phyloP scores from a whole-genome alignment of 2,113 vertebrate species.

The Pithys albifrons region DNA sequence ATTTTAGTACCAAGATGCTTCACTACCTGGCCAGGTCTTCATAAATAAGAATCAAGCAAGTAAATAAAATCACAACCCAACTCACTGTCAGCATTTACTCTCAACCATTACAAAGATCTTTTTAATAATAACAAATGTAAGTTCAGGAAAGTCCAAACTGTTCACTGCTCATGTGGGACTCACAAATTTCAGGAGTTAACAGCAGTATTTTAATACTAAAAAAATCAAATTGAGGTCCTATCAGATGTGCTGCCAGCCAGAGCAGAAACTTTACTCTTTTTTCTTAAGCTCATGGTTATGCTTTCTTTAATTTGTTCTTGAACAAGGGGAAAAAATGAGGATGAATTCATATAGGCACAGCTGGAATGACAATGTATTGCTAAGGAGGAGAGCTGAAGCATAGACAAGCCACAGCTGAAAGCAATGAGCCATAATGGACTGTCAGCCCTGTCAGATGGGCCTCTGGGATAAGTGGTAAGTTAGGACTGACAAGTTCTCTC shows the following conservation, averaged over 20 bases:
- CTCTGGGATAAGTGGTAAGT: neutral
- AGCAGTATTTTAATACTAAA: constrained; percentile 16
- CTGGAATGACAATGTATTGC: neutral
- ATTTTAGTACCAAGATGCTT: neutral
- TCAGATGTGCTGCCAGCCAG: neutral
- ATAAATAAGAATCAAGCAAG: constrained; percentile 43
- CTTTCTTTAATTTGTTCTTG: neutral
- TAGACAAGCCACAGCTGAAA: neutral
- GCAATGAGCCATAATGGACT: neutral
- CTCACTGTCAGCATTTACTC: neutral
- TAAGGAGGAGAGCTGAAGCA: neutral
- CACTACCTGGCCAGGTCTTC: neutral
- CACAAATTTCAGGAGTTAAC: neutral
- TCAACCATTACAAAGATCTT: neutral
- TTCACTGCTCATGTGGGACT: neutral
- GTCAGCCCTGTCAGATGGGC: neutral
- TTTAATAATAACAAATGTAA: constrained; percentile 34
- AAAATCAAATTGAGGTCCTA: neutral
- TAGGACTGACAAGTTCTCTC: neutral
- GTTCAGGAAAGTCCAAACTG: constrained; percentile 21
- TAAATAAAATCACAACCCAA: constrained; percentile 32
- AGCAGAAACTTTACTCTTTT: neutral
- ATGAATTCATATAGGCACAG: neutral
- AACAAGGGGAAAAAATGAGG: neutral
- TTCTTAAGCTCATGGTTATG: neutral